Conservation (phyloP, 2,113 vertebrate species). For the Brevimyrus niger region DNA sequence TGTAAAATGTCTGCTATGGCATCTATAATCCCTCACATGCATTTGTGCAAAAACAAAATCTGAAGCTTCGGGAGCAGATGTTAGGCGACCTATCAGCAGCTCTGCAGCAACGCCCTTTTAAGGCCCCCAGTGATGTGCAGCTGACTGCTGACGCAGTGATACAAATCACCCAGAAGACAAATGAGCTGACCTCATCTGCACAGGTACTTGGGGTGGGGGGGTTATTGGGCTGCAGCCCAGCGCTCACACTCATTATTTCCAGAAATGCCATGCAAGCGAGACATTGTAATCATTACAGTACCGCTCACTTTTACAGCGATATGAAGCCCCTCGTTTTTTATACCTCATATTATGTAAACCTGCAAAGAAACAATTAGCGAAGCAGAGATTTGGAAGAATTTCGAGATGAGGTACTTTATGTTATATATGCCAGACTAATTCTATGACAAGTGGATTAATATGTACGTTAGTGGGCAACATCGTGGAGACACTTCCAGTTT, state of each 20-base stretch:
- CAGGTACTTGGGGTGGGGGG: slow-evolving; percentile 58
- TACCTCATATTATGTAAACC: background rate
- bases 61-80: slow-evolving; percentile 76
- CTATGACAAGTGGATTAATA: background rate
- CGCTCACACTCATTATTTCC: background rate
- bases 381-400: background rate
- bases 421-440: background rate
- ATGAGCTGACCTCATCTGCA: slow-evolving; percentile 68
- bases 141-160: slow-evolving; percentile 71
- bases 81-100: slow-evolving; percentile 65
- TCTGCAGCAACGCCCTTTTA: slow-evolving; percentile 42
- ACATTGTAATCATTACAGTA: background rate
- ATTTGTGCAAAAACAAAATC: background rate
- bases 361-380: background rate
- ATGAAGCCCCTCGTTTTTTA: background rate
- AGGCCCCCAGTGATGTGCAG: slow-evolving; percentile 63
- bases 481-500: no score
- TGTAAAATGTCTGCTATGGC: background rate
- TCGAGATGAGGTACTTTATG: background rate
- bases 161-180: slow-evolving; percentile 62
- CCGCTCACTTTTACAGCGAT: background rate
- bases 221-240: background rate
- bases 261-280: background rate
- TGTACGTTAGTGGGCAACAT: background rate
- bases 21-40: background rate